Base-by-base conservation (phyloP, 1,140 invertebrate genomes). In the Drosophila pallidifrons region DNA sequence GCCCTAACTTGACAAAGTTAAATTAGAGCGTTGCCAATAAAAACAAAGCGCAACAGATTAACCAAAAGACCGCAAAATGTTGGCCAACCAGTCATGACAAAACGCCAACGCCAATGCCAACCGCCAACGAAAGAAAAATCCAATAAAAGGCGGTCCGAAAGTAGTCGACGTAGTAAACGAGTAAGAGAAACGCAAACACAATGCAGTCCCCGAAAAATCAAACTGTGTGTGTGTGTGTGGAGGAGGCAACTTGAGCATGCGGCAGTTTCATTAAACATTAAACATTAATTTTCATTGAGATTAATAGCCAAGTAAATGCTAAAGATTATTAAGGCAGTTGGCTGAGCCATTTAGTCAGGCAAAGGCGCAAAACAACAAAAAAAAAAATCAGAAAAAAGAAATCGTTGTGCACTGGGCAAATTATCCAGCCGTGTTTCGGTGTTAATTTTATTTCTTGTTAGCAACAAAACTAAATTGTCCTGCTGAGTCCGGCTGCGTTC, bases 211-310 rank as follows among this genome's bases (percentile, higher is more conserved):
- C 20, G 20, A 25, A 38, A 60, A 69, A 60, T 55, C 15, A 52
- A 72, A 66, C 38, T 49, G 55, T 41, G 41, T 43, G 57, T 25
- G 20, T 25, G 20, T 25, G 20, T 25, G 20, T 25, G 3, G 20
- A 25, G 10, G 35, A 10, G 35, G 35, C 10, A 57, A 7, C 38
- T n/a, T 25, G 15, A 4, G 59, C 20, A 32, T 20, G 30, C 35
- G 32, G 59, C 63, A 75, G 71, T 86, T 88, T 82, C 74, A 71
- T 74, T 71, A 74, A 70, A 81, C 77, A 75, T 74, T 69, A 67
- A 66, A 81, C 85, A 88, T 89, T 89, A 81, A 89, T 85, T 85
- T 89, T 89, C 78, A 89, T 89, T 89, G 78, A 89, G 85, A 89
- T 89, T 89, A 89, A 89, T 89, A 89, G 85, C 81, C 52, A 76